These are phyloP conservation scores for Strongylocentrotus purpuratus DNA, from an alignment of 35 echinoderm and acorn worm genomes.

Conservation along the genomic window DNA sequence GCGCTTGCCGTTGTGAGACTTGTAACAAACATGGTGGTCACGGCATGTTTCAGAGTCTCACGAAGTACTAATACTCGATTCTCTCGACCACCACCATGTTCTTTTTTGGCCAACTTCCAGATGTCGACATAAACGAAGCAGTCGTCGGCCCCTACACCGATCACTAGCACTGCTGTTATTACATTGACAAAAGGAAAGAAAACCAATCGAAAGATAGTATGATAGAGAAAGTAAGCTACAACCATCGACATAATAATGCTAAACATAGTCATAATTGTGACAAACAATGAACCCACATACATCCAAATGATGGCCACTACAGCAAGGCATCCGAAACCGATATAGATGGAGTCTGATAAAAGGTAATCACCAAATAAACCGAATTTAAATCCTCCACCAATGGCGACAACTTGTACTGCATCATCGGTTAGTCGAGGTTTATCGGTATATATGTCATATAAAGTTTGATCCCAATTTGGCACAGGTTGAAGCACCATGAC, in stretches of 20 bases:
- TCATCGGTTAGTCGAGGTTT: background rate
- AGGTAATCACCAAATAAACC: constrained; percentile 50
- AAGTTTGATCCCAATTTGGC: too few species aligned
- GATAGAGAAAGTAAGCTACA: constrained; percentile 67
- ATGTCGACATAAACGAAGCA: constrained; percentile 76
- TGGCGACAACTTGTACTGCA: background rate
- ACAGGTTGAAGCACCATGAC: too few species aligned
- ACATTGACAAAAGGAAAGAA: constrained; percentile 71
- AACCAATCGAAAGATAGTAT: constrained; percentile 33
- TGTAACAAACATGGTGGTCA: too few species aligned
- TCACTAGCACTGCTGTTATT: constrained; percentile 53
- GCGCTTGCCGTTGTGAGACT: too few species aligned
- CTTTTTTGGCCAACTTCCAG: constrained; percentile 52
- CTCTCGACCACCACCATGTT: background rate
- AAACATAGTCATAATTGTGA: too few species aligned
- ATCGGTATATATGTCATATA: too few species aligned
- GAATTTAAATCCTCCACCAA: constrained; percentile 41
- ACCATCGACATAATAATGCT: constrained; percentile 66
- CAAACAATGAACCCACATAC: too few species aligned
- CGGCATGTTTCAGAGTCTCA: too few species aligned
- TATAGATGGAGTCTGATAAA: constrained; percentile 47
- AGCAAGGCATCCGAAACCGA: constrained; percentile 7
- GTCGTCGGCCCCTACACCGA: constrained; percentile 75
- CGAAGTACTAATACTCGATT: too few species aligned
- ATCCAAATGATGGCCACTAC: too few species aligned